Percentiles rank a stretch among this genome's conserved stretches.
Conservation (phyloP, 2,797 vertebrate species). For the Rhinella marina region DNA sequence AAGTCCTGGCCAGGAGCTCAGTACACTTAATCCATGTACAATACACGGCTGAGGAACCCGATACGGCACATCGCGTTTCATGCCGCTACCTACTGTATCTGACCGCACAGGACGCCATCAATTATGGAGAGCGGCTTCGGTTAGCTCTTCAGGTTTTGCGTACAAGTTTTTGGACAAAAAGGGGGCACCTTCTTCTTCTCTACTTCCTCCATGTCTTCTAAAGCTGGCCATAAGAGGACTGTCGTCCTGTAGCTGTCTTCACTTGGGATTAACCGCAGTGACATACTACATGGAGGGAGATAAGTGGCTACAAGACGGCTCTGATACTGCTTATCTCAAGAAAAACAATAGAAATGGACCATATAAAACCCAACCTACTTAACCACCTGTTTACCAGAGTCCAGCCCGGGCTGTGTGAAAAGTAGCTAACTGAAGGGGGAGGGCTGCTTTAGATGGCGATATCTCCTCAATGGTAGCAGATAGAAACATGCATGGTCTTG, state of each 20-base stretch:
- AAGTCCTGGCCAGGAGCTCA: slow-evolving; percentile 2
- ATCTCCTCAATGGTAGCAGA: too few relatives aligned
- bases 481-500: too few relatives aligned
- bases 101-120: slow-evolving; percentile 29
- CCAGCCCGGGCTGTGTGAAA: too few relatives aligned
- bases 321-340: neutral
- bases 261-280: neutral
- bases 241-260: too few relatives aligned
- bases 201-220: neutral
- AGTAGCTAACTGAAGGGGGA: too few relatives aligned
- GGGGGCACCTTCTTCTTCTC: neutral
- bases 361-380: neutral
- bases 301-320: neutral
- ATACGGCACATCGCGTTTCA: slow-evolving; percentile 58
- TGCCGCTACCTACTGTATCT: neutral
- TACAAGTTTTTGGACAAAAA: neutral
- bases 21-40: slow-evolving; percentile 51
- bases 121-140: slow-evolving; percentile 42
- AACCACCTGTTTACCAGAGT: neutral
- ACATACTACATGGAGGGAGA: neutral
- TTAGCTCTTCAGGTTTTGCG: neutral
- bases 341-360: neutral
- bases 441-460: too few relatives aligned
- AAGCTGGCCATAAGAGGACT: neutral
- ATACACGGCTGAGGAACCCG: slow-evolving; percentile 27